Percentiles rank a stretch among this genome's conserved stretches.
Evolutionary conservation across 2,888 invertebrate genomes (phyloP).

Genomic region (Halictus quadricinctus): DNA sequence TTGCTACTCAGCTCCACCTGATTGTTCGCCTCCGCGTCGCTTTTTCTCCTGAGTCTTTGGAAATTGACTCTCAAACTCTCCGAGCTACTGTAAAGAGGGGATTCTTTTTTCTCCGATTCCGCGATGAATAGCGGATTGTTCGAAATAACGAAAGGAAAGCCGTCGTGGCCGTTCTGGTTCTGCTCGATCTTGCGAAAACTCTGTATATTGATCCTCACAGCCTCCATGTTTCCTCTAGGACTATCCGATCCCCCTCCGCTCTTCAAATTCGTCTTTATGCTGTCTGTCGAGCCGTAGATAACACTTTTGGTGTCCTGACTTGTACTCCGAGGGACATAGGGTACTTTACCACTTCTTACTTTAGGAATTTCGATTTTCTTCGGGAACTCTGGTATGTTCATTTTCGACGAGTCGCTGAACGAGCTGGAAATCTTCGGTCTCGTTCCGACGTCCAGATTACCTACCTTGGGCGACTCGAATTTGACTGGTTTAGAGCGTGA

Average conservation of each 20-base stretch:
- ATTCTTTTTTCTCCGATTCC: conserved; percentile 76
- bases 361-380: conserved; percentile 74
- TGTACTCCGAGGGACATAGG: conserved; percentile 65
- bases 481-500: conserved; percentile 65
- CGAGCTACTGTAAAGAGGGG: conserved; percentile 77
- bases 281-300: conserved; percentile 69
- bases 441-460: conserved; percentile 74
- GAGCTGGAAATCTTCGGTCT: conserved; percentile 72
- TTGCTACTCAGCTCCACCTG: conserved; percentile 75
- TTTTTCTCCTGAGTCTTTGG: conserved; percentile 76
- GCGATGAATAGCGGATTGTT: conserved; percentile 79
- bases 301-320: conserved; percentile 64
- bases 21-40: conserved; percentile 76
- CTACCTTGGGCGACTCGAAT: conserved; percentile 66
- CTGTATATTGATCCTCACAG: conserved; percentile 75
- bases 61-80: conserved; percentile 77
- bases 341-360: conserved; percentile 61
- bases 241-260: conserved; percentile 68
- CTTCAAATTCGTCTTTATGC: conserved; percentile 70
- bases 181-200: conserved; percentile 74
- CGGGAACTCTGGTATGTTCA: conserved; percentile 70
- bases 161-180: conserved; percentile 76
- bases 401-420: conserved; percentile 66
- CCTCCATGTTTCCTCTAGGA: conserved; percentile 74
- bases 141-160: conserved; percentile 78